Conservation (phyloP, 2,113 vertebrate genomes). For the Chaetura pelagica region DNA sequence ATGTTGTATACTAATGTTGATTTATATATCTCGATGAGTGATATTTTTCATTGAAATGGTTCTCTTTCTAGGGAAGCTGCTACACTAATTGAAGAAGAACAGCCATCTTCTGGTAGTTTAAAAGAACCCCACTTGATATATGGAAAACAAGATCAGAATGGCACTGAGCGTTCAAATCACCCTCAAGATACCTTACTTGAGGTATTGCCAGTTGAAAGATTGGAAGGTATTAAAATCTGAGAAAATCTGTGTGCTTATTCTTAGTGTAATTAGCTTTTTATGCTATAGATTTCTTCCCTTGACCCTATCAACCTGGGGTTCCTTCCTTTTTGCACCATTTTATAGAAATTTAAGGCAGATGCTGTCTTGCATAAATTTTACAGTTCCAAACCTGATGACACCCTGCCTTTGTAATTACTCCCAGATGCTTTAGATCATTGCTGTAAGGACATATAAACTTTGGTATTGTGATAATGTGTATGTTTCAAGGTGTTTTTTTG, state of each 20-base stretch:
- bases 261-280: background rate
- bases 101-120: conserved; percentile 64
- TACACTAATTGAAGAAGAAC: conserved; percentile 74
- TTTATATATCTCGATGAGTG: background rate
- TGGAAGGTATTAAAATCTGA: conserved; percentile 61
- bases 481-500: background rate
- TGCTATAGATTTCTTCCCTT: background rate
- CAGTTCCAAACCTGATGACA: background rate
- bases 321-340: background rate
- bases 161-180: background rate
- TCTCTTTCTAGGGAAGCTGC: conserved; percentile 75
- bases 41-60: background rate
- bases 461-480: background rate
- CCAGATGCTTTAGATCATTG: background rate
- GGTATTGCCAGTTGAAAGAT: conserved; percentile 6
- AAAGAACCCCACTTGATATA: background rate
- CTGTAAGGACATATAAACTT: background rate
- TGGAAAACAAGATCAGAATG: background rate
- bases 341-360: background rate
- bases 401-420: background rate
- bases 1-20: background rate
- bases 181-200: background rate
- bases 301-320: background rate
- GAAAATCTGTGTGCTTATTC: background rate
- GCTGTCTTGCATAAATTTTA: background rate